These are phyloP conservation scores for Lamprotornis superbus DNA, from an alignment of 2,113 vertebrate genomes.

Conservation along the genomic window DNA sequence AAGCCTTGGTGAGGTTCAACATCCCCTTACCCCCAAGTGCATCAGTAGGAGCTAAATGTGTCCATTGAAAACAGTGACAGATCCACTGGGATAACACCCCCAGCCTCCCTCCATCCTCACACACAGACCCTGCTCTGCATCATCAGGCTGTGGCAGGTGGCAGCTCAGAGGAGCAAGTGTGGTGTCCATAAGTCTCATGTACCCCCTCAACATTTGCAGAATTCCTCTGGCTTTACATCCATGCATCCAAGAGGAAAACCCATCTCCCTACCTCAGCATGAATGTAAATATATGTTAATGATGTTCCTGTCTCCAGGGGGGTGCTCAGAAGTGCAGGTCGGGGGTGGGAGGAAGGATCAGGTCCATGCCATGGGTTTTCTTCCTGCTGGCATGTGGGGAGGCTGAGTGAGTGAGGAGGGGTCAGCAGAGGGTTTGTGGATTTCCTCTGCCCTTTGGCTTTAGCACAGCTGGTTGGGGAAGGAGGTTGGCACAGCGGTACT, in stretches of 20 bases:
- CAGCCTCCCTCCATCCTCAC: background rate
- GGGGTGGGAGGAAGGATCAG: background rate
- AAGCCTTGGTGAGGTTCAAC: background rate
- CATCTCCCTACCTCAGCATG: background rate
- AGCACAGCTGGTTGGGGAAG: background rate
- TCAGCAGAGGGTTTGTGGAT: background rate
- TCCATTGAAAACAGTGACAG: background rate
- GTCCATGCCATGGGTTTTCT: background rate
- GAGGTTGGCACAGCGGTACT: background rate
- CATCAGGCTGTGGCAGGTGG: background rate
- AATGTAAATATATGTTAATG: background rate
- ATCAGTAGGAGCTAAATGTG: background rate
- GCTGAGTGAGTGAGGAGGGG: background rate
- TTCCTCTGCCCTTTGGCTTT: background rate
- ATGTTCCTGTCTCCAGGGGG: background rate
- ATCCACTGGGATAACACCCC: background rate
- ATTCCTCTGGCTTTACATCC: background rate
- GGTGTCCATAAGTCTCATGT: rapidly evolving
- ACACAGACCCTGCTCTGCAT: background rate
- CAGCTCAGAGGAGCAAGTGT: rapidly evolving
- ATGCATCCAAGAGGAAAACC: background rate
- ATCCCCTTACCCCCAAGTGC: background rate
- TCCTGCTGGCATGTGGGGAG: background rate
- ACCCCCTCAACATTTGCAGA: background rate
- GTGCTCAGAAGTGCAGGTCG: background rate